phyloP scores from a whole-genome alignment of 2,888 invertebrate species.

The Tanytarsus gracilentus region DNA sequence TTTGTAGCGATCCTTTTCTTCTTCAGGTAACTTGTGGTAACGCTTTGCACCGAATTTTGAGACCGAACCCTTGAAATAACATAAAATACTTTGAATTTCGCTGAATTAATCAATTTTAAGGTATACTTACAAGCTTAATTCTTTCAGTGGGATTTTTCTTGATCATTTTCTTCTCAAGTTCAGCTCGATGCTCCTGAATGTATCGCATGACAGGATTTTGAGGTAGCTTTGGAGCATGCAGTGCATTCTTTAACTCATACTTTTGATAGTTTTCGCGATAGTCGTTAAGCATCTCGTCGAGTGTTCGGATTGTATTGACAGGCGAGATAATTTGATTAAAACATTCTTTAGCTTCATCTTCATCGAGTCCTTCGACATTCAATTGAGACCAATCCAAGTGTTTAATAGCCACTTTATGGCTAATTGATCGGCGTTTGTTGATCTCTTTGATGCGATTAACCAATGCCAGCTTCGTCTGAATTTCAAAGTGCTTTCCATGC shows the following conservation, averaged over 20 bases:
- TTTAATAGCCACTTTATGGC: not conserved
- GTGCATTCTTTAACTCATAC: not conserved
- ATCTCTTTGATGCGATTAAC: not conserved
- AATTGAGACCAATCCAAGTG: not conserved
- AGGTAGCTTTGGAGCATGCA: not conserved
- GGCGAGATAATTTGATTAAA: not conserved
- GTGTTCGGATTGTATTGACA: not conserved
- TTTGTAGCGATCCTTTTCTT: not conserved
- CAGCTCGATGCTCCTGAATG: not conserved
- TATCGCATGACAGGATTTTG: not conserved
- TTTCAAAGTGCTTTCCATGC: not conserved
- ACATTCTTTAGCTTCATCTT: not conserved
- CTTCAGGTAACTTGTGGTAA: not conserved
- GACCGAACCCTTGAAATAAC: not conserved
- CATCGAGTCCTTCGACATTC: not conserved
- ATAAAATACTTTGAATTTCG: too few relatives aligned
- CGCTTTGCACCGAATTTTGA: not conserved
- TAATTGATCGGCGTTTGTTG: not conserved
- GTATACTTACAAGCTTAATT: not conserved
- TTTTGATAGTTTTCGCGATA: not conserved
- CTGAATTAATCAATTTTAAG: not conserved
- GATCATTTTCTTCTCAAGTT: not conserved
- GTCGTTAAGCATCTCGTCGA: conserved; percentile 3
- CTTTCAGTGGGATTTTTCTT: not conserved
- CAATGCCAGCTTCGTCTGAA: not conserved